Percentiles rank a stretch among this genome's conserved stretches.
Evolutionary conservation across 2,888 invertebrate species (phyloP).

Genomic region (Ryuthela nishihirai): DNA sequence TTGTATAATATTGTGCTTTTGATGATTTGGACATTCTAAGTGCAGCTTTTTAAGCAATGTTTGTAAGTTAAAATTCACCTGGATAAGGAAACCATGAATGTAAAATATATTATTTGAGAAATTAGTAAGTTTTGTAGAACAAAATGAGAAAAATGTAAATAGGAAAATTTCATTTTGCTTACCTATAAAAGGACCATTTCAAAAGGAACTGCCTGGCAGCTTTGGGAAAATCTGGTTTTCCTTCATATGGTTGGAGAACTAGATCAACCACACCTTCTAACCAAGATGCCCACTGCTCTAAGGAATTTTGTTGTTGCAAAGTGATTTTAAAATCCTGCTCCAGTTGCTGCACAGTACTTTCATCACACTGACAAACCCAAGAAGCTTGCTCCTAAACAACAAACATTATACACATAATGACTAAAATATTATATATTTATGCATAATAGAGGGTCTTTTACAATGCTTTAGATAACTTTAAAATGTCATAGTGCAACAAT

Average conservation of each 20-base stretch:
- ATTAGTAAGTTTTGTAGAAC: background rate
- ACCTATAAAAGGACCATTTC: slow-evolving; percentile 98
- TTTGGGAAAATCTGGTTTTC: slow-evolving; percentile 67
- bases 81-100: too few relatives aligned
- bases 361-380: slow-evolving; percentile 96
- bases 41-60: too few relatives aligned
- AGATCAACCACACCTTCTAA: slow-evolving; percentile 86
- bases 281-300: slow-evolving; percentile 98
- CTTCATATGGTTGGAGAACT: slow-evolving; percentile 83
- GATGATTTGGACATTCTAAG: too few relatives aligned
- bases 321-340: slow-evolving; percentile 87
- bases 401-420: background rate
- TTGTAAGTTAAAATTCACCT: too few relatives aligned
- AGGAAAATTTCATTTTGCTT: too few relatives aligned
- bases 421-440: too few relatives aligned
- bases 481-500: too few relatives aligned
- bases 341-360: slow-evolving; percentile 73
- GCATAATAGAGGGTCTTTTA: too few relatives aligned
- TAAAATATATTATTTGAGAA: too few relatives aligned
- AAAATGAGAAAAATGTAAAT: background rate
- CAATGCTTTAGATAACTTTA: too few relatives aligned
- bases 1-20: too few relatives aligned
- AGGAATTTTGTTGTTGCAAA: slow-evolving; percentile 68
- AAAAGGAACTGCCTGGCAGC: slow-evolving; percentile 89
- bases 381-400: slow-evolving; percentile 77